Percentiles rank a stretch among this genome's conserved stretches.
Evolutionary conservation across 37 sponge, comb jelly and placozoan genomes (phyloP).

Genomic region (Agelas oroides): DNA sequence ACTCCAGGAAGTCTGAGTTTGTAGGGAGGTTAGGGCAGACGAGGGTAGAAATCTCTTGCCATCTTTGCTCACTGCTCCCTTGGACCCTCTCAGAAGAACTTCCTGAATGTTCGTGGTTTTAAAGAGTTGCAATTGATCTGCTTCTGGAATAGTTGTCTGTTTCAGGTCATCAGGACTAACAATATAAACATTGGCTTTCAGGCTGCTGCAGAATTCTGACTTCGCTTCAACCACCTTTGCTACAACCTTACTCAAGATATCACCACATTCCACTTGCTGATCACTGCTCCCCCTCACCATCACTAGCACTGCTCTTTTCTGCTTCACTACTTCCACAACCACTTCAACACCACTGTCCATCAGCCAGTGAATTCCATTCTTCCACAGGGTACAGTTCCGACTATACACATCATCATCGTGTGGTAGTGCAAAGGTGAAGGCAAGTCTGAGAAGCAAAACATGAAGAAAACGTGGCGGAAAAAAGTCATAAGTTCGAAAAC

Average conservation of each 20-base stretch:
- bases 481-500: background rate
- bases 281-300: constrained; percentile 9
- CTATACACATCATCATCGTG: background rate
- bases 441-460: constrained; percentile 28
- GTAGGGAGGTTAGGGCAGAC: too few relatives aligned
- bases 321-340: constrained; percentile 32
- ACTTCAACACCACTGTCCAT: constrained; percentile 27
- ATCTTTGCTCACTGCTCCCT: too few relatives aligned
- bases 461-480: constrained; percentile 50
- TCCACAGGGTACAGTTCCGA: constrained; percentile 45
- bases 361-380: constrained; percentile 52
- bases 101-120: background rate
- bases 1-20: too few relatives aligned
- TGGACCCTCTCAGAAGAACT: background rate
- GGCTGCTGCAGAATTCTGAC: constrained; percentile 3
- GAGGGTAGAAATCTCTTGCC: too few relatives aligned
- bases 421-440: background rate
- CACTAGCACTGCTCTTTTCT: constrained; percentile 20
- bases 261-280: constrained; percentile 1
- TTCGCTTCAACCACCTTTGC: constrained; percentile 4
- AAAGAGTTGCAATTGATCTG: background rate
- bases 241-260: constrained; percentile 11
- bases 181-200: constrained; percentile 4
- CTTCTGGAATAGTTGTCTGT: background rate
- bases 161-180: constrained; percentile 13